Base-by-base conservation (phyloP, 2,113 vertebrate genomes). In the Larimichthys polyactis region DNA sequence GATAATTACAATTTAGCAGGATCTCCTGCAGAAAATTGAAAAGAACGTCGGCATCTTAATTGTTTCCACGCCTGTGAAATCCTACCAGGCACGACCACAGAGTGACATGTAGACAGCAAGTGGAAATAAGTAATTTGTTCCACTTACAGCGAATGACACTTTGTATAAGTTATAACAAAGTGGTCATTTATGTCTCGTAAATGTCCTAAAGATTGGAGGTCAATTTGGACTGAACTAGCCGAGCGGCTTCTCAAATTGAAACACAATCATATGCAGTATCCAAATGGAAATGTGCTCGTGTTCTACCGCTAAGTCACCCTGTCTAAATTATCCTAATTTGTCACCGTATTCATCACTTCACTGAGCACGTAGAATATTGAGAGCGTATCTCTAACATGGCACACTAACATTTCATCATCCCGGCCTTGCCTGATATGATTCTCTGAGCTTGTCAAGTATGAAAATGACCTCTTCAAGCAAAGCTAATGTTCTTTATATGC, bases 261-360 rank as follows among this genome's bases (percentile, higher is more conserved):
- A 68, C 40, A 17, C 49, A 78, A 63, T 55, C 46, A 59, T 15
- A 69, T 24, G 17, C n/a, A 74, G 48, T 70, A 62, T 54, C 20
- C 17, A 64, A 70, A 78, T 70, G n/a, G 58, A 77, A 84, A 70
- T 62, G 60, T 75, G 75, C 57, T 57, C 14, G 81, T 57, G 55
- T 52, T 52, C 19, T 46, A 2, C 19, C 10, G 63, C 46, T 62
- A 40, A 75, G 36, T 55, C 27, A 32, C 27, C 16, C 22, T 40
- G 78, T 62, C 10, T 15, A 64, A 63, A 80, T 71, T 11, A 54
- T 4, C 27, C 48, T 27, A 19, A 71, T 71, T 65, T 76, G 22
- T 63, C 62, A n/a, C 11, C 0, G 72, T 20, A 67, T 59, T 70
- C 40, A 69, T 75, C 60, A 57, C 40, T 71, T 62, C 63, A 16